Evolutionary conservation across 2,888 invertebrate species (phyloP).

Genomic region (Cactoblastis cactorum): DNA sequence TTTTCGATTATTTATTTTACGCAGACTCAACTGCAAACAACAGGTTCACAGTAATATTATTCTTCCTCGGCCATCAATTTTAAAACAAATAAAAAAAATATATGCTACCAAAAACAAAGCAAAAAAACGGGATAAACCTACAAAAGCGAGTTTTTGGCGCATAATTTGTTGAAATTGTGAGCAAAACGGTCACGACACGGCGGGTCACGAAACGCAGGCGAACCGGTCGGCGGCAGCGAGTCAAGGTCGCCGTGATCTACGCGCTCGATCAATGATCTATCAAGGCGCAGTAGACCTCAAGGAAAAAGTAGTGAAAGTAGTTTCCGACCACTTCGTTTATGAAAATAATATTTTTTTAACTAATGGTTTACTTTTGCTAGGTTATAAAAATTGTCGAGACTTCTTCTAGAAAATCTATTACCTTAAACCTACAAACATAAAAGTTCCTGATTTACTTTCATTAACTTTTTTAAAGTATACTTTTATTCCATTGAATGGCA

Average conservation of each 20-base stretch:
- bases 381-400: no score
- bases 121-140: not conserved
- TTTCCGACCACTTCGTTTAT: not conserved
- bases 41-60: no score
- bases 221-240: slow-evolving; percentile 43
- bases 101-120: not conserved
- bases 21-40: no score
- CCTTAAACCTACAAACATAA: no score
- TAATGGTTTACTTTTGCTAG: no score
- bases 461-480: no score
- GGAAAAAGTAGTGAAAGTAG: slow-evolving; percentile 13
- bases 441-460: no score
- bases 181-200: slow-evolving; percentile 34
- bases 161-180: slow-evolving; percentile 32
- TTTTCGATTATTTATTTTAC: no score
- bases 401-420: no score
- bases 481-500: no score
- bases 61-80: no score
- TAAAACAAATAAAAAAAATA: not conserved
- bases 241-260: slow-evolving; percentile 57
- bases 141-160: not conserved
- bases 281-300: slow-evolving; percentile 19
- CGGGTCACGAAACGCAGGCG: slow-evolving; percentile 42
- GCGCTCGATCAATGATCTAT: slow-evolving; percentile 57
- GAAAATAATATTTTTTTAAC: no score